Base-by-base conservation (phyloP, 2,888 invertebrate genomes). In the Andricus quercusramuli region DNA sequence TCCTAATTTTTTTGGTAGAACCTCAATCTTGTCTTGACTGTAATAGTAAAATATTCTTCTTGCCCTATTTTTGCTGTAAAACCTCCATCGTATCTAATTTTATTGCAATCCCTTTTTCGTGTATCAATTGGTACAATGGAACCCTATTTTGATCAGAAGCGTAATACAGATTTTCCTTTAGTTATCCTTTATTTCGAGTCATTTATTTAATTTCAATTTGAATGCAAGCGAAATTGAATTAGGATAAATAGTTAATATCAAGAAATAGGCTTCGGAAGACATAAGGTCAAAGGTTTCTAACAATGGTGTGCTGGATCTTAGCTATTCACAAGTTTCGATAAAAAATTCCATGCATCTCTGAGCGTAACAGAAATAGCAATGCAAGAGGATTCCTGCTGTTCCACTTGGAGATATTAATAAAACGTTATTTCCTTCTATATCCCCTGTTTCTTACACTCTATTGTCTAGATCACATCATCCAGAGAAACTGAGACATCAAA, bases 291-390 rank as follows among this genome's bases (percentile, higher is more conserved):
- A 17, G 17, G 8, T 51, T 47, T 17, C 51, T 56, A 29, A 56
- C 70, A 70, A 70, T 17, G 22, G 32, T 51, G 32, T 32, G 20
- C 51, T 51, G 15, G 51, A 56, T 70, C 47, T 51, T 70, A 70
- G 47, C 51, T 15, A 70, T 70, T 32, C 68, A 66, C 78, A 78
- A 85, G 85, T 78, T 82, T 83, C 80, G 85, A 86, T 85, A 84
- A 86, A 86, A 86, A 86, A 86, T 86, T 86, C 85, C 86, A 86
- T 86, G 85, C 85, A 86, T 86, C 84, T 86, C 82, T 86, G 86
- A 86, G 86, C 77, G 66, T 66, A 82, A 78, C 65, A 79, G 70
- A 83, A 78, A 82, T 66, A 59, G 59, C 79, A 68, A 83, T 79
- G 78, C 65, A n/a, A 13, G 47, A 3, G 51, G 44, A 22, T 51